phyloP scores from a whole-genome alignment of 1,140 invertebrate genomes.

The Neodiprion virginianus region DNA sequence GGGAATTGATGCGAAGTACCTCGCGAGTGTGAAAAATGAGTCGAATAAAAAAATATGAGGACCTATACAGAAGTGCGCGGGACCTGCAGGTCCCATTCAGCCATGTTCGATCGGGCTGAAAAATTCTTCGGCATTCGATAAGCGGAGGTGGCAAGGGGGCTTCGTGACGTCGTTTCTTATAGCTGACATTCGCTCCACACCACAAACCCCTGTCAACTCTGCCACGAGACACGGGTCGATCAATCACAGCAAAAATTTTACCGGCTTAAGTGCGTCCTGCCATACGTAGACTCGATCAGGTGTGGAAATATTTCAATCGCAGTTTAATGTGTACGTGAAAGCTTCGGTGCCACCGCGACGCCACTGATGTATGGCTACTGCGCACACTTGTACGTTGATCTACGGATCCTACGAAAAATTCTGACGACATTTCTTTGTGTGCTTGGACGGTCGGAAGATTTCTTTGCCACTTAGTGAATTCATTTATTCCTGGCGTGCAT shows the following conservation, averaged over 20 bases:
- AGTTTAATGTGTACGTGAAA: no score
- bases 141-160: not conserved
- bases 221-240: not conserved
- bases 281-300: not conserved
- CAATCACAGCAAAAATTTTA: not conserved
- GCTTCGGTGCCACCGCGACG: no score
- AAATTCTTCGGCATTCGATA: conserved; percentile 10
- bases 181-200: not conserved
- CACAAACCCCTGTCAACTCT: not conserved
- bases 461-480: no score
- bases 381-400: no score
- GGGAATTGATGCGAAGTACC: no score
- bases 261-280: not conserved
- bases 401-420: no score
- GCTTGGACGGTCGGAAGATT: no score
- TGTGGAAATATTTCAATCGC: not conserved
- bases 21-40: not conserved
- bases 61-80: not conserved
- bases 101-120: conserved; percentile 3
- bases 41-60: not conserved
- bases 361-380: no score
- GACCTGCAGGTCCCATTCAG: not conserved
- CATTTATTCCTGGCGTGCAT: no score
- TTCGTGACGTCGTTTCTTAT: not conserved
- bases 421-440: no score